Evolutionary conservation across 2,113 vertebrate species (phyloP).

Genomic region (Fulica atra): DNA sequence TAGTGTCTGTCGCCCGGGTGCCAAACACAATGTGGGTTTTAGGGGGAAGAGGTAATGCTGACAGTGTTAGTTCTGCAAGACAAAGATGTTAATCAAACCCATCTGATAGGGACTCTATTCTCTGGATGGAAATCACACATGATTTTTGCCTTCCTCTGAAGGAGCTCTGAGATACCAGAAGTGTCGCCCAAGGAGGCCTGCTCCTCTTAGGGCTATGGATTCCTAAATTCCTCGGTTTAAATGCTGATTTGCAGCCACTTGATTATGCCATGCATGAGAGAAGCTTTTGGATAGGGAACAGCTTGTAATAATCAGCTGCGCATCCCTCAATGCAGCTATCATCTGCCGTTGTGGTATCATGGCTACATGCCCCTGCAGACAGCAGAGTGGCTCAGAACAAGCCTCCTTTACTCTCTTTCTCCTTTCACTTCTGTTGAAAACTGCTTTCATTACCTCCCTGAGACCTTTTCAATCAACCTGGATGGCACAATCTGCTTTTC

Average conservation of each 20-base stretch:
- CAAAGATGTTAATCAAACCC: not conserved
- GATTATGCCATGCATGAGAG: not conserved
- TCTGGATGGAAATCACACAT: rapidly evolving
- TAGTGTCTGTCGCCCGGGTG: not conserved
- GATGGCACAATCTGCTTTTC: not conserved
- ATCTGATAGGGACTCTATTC: rapidly evolving
- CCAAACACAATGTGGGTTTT: rapidly evolving
- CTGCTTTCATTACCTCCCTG: not conserved
- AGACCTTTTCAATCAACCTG: not conserved
- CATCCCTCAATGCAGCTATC: not conserved
- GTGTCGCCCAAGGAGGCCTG: not conserved
- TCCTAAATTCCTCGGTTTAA: not conserved
- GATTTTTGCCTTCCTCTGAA: not conserved
- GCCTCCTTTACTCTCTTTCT: not conserved
- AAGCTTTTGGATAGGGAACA: not conserved
- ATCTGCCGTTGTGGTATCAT: not conserved
- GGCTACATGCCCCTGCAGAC: not conserved
- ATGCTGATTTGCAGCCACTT: not conserved
- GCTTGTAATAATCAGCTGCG: not conserved
- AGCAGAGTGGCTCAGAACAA: not conserved
- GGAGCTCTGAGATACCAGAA: not conserved
- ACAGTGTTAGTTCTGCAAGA: not conserved
- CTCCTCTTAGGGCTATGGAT: not conserved
- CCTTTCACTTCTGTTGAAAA: not conserved
- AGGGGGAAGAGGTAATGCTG: not conserved